Percentiles rank a stretch among this genome's conserved stretches.
Evolutionary conservation across 35 echinoderm and acorn worm species (phyloP).

Genomic region (Ophioderma brevispina): DNA sequence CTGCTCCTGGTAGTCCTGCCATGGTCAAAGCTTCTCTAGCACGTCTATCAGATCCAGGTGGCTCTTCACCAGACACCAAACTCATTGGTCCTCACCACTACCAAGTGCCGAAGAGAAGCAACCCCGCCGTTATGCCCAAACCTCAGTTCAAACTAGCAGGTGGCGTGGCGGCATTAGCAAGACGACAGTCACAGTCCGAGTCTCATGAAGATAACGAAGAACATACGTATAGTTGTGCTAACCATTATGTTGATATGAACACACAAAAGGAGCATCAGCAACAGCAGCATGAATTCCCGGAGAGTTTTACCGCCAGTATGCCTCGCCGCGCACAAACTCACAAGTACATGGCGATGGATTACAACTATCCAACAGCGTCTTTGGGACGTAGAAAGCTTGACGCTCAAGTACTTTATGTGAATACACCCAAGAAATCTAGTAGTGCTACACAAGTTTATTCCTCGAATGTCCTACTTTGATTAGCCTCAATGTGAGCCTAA

Average conservation of each 20-base stretch:
- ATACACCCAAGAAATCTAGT: neutral
- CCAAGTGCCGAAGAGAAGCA: conserved; percentile 5
- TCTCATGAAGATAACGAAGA: neutral
- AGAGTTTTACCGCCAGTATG: neutral
- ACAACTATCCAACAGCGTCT: neutral
- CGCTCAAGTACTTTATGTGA: neutral
- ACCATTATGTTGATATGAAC: neutral
- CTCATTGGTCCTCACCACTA: neutral
- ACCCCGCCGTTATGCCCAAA: conserved; percentile 3
- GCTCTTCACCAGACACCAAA: neutral
- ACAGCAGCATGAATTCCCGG: neutral
- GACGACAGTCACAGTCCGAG: neutral
- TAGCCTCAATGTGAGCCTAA: no score
- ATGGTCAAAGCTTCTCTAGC: neutral
- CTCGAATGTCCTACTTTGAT: neutral
- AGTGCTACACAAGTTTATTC: neutral
- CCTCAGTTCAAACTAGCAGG: conserved; percentile 31
- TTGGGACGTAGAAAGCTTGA: neutral
- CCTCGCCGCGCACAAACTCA: neutral
- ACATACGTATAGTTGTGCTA: neutral
- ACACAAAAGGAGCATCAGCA: neutral
- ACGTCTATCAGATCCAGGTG: neutral
- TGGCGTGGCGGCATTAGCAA: conserved; percentile 21
- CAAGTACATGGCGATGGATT: neutral
- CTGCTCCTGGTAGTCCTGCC: neutral